Percentiles rank a stretch among this genome's conserved stretches.
phyloP scores from a whole-genome alignment of 1,140 invertebrate genomes.

The Colletes gigas region DNA sequence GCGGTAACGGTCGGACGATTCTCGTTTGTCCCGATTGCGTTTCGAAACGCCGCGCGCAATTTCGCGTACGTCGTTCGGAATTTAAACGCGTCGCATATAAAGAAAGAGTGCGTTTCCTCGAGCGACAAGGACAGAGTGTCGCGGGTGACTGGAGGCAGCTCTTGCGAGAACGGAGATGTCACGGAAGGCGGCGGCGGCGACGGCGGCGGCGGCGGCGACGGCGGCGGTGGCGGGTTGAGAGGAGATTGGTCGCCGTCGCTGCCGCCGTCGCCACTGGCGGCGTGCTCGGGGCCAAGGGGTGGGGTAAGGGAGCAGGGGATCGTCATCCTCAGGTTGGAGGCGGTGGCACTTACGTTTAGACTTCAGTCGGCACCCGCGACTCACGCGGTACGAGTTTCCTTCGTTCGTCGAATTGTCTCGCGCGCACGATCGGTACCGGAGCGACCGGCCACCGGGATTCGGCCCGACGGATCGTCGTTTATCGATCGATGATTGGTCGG shows the following conservation, averaged over 20 bases:
- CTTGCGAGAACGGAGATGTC: conserved; percentile 57
- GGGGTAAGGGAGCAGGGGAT: conserved; percentile 51
- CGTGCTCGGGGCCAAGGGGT: conserved; percentile 46
- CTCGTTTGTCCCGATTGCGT: conserved; percentile 6
- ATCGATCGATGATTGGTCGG: background rate
- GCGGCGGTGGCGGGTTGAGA: conserved; percentile 17
- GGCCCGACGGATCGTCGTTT: background rate
- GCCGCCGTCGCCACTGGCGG: conserved; percentile 52
- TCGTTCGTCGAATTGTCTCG: conserved; percentile 7
- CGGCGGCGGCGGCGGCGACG: conserved; percentile 17
- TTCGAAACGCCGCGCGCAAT: conserved; percentile 28
- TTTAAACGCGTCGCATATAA: conserved; percentile 28
- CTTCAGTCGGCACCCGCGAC: conserved; percentile 77
- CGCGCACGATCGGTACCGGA: conserved; percentile 8
- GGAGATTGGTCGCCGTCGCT: conserved; percentile 36
- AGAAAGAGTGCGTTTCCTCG: conserved; percentile 6
- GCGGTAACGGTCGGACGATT: background rate
- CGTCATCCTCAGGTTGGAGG: conserved; percentile 78
- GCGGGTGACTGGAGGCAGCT: conserved; percentile 50
- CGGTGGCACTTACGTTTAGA: conserved; percentile 75
- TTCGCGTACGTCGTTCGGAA: conserved; percentile 19
- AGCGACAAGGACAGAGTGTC: conserved; percentile 47
- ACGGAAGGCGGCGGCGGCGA: conserved; percentile 37
- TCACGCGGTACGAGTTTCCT: conserved; percentile 62
- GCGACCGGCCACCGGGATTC: background rate